Evolutionary conservation across 30 jellyfish, hydroid and myxozoan species (phyloP), one percentile per base, ranked within the genome.

Genomic region (Pelagia noctiluca): DNA sequence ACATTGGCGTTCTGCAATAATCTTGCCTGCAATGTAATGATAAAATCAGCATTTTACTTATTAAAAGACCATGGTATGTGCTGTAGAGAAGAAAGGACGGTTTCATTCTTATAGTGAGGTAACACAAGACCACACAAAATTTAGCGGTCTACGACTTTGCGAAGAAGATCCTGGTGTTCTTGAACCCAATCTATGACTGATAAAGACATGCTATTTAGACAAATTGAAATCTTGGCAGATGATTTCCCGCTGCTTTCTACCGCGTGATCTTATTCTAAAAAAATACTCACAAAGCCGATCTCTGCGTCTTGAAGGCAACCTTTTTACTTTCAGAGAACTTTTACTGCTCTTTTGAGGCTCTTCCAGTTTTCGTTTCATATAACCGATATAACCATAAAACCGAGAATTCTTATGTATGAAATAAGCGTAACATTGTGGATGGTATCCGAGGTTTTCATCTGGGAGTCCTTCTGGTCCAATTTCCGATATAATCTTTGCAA

Each of bases 1-100:
- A 35, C 90, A 79, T 64, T 79, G 88, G 18, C 35, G 12, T 2
- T 77, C 75, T 25, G 88, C 88, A 54, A 61, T 32, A 18, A 77
- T 3, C 10, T 60, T 8, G 21, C 67, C 88, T 77, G 16, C 8
- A 42, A 16, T 5, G 16, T 42, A 8, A 42, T 42, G 16, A 42
- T 5, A 5, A 42, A 5, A 42, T 42, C n/a, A n/a, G n/a, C n/a
- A n/a, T n/a, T n/a, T n/a, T n/a, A n/a, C n/a, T n/a, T n/a, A n/a
- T n/a, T n/a, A n/a, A n/a, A n/a, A n/a, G n/a, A n/a, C n/a, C n/a
- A n/a, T n/a, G n/a, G n/a, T n/a, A n/a, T n/a, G n/a, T n/a, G n/a
- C n/a, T n/a, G n/a, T n/a, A n/a, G n/a, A n/a, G n/a, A n/a, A n/a
- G n/a, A n/a, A n/a, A n/a, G n/a, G n/a, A n/a, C n/a, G n/a, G n/a